Evolutionary conservation across 1,140 invertebrate genomes (phyloP).

Genomic region (Hypsibius dujardini): DNA sequence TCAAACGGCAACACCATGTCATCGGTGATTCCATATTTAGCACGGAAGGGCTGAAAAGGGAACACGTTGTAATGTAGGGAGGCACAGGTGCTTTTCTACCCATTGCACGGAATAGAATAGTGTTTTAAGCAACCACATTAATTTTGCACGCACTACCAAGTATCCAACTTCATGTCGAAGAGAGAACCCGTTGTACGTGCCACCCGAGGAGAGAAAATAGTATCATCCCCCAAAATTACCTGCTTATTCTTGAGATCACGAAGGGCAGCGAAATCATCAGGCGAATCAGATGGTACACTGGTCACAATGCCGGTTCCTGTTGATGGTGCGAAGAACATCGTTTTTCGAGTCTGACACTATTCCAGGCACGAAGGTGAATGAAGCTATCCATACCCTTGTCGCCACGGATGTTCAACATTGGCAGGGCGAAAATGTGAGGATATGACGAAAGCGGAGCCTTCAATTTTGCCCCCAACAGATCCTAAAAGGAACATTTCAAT

Average conservation of each 20-base stretch:
- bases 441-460: constrained; percentile 64
- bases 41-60: constrained; percentile 48
- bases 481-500: constrained; percentile 31
- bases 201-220: too few relatives aligned
- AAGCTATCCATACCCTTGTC: constrained; percentile 48
- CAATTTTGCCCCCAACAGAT: constrained; percentile 55
- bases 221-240: constrained; percentile 25
- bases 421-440: constrained; percentile 71
- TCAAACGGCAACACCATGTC: constrained; percentile 75
- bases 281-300: constrained; percentile 93
- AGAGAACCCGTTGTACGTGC: constrained; percentile 3
- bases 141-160: not conserved
- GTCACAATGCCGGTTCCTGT: constrained; percentile 85
- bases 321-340: constrained; percentile 14
- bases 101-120: not conserved
- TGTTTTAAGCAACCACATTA: not conserved
- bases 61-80: not conserved
- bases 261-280: constrained; percentile 91
- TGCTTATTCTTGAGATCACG: constrained; percentile 85
- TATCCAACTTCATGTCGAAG: not conserved
- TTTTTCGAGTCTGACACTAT: not conserved
- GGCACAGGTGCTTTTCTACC: not conserved
- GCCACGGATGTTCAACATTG: constrained; percentile 94
- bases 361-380: not conserved
- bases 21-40: constrained; percentile 79